Percentiles rank a stretch among this genome's conserved stretches.
These are phyloP conservation scores for Cryptoleucopteryx plumbea DNA, from an alignment of 2,113 vertebrate species.

Conservation along the genomic window DNA sequence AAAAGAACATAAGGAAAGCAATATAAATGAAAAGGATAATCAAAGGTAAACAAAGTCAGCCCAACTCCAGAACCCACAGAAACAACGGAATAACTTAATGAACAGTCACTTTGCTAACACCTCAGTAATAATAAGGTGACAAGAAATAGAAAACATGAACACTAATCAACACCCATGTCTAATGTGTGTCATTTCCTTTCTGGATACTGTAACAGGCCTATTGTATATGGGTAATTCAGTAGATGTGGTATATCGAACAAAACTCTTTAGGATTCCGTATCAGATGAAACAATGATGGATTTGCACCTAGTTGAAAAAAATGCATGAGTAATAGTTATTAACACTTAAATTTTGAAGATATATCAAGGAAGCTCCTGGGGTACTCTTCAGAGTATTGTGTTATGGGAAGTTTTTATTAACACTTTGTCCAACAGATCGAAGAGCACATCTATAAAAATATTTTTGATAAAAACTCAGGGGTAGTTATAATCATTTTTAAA, in stretches of 20 bases:
- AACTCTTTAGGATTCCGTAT: neutral
- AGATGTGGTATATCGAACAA: neutral
- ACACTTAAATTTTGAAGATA: neutral
- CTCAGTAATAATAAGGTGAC: neutral
- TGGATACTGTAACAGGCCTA: neutral
- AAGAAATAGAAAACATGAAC: neutral
- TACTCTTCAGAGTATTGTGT: neutral
- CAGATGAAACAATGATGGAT: neutral
- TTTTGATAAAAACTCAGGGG: neutral
- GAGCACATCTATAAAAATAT: neutral
- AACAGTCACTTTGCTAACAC: neutral
- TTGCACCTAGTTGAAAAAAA: neutral
- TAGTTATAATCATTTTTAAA: neutral
- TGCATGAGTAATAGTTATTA: neutral
- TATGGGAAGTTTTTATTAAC: rapidly evolving
- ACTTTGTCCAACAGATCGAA: neutral
- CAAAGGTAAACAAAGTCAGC: neutral
- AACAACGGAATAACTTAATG: neutral
- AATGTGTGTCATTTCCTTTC: neutral
- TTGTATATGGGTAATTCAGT: neutral
- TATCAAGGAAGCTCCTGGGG: neutral
- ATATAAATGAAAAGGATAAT: neutral
- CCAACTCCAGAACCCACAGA: neutral
- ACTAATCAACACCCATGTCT: neutral
- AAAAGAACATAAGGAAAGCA: neutral